A percentile compares a stretch with the other conserved stretches of the same genome.
Evolutionary conservation across 1,140 invertebrate genomes (phyloP).

Genomic region (Eupeodes corollae): DNA sequence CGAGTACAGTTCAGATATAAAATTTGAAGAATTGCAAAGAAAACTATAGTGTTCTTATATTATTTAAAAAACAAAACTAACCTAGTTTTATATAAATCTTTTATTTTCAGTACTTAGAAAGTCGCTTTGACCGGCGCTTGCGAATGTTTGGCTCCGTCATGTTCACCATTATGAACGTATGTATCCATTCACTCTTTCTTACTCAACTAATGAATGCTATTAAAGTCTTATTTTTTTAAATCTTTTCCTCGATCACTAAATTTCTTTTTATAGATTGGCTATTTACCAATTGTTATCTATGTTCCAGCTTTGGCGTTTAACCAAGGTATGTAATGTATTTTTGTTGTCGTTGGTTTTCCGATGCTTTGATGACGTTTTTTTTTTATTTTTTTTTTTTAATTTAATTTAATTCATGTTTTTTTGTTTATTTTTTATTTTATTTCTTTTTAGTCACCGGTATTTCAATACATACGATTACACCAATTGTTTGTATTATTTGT

Average conservation of each 20-base stretch:
- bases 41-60: not conserved
- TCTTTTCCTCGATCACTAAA: not conserved
- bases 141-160: conserved; percentile 51
- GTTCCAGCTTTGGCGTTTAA: conserved; percentile 71
- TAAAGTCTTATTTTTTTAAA: not conserved
- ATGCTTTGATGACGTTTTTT: not conserved
- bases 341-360: not conserved
- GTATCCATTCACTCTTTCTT: conserved; percentile 1
- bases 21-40: no score
- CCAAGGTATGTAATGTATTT: conserved; percentile 45
- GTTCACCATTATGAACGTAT: conserved; percentile 36
- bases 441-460: conserved; percentile 58
- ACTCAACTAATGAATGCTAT: not conserved
- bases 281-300: conserved; percentile 72
- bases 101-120: conserved; percentile 55
- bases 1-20: no score
- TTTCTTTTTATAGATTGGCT: conserved; percentile 35
- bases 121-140: conserved; percentile 52
- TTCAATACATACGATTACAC: conserved; percentile 56
- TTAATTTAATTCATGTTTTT: no score
- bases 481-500: conserved; percentile 64
- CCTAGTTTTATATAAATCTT: not conserved
- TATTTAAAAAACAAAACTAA: not conserved
- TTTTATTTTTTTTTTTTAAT: not conserved
- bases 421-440: not conserved